A percentile compares a stretch with the other conserved stretches of the same genome.
Evolutionary conservation across 1,140 invertebrate species (phyloP).

Genomic region (Zaprionus taronus): DNA sequence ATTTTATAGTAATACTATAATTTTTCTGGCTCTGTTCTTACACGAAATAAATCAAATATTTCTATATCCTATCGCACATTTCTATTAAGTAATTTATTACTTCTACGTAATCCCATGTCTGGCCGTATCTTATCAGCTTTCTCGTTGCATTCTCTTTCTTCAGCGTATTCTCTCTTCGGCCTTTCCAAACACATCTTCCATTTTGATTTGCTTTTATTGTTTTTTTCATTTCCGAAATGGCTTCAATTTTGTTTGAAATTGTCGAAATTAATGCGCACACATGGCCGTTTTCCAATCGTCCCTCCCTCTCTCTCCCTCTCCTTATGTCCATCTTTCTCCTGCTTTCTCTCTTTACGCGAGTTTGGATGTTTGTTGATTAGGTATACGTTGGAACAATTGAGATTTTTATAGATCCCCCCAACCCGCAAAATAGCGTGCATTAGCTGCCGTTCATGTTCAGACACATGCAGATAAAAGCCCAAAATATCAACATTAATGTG

Average conservation of each 20-base stretch:
- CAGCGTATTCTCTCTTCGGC: constrained; percentile 12
- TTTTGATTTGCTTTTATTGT: constrained; percentile 23
- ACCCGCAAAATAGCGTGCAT: constrained; percentile 20
- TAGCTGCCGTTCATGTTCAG: constrained; percentile 18
- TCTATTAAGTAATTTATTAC: not conserved
- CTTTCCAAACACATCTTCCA: not conserved
- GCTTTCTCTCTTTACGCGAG: not conserved
- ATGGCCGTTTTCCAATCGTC: constrained; percentile 11
- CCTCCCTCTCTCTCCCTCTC: not conserved
- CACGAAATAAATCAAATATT: no score
- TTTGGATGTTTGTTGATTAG: constrained; percentile 32
- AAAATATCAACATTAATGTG: constrained; percentile 1
- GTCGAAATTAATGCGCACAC: constrained; percentile 45
- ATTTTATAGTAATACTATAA: no score
- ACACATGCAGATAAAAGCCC: constrained; percentile 14
- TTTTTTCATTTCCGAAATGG: constrained; percentile 18
- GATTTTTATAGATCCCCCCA: constrained; percentile 22
- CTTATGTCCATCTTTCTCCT: not conserved
- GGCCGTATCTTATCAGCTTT: not conserved
- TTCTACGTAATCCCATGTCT: not conserved
- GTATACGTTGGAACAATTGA: constrained; percentile 23
- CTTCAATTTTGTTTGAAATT: constrained; percentile 34
- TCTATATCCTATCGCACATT: no score
- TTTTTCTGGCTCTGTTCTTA: no score
- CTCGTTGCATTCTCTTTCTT: not conserved